A percentile compares a stretch with the other conserved stretches of the same genome.
Evolutionary conservation across 2,888 invertebrate species (phyloP).

Genomic region (Artemia sinica): DNA sequence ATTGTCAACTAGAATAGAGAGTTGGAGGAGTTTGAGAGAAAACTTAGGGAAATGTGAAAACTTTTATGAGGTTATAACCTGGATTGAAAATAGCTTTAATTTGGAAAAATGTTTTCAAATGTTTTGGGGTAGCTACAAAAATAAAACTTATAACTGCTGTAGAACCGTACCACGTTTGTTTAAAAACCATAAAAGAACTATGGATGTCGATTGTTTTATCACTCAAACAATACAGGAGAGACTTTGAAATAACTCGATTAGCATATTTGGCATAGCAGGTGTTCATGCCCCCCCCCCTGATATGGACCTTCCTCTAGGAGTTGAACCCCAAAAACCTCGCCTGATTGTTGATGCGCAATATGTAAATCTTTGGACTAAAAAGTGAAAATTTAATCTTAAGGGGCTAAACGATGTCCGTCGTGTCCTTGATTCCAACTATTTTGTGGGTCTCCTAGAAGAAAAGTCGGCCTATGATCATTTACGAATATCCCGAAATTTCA

Average conservation of each 20-base stretch:
- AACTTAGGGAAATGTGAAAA: background rate
- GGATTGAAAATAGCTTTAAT: background rate
- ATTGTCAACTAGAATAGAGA: background rate
- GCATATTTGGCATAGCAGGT: background rate
- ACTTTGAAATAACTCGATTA: background rate
- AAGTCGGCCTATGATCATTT: background rate
- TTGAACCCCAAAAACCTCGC: background rate
- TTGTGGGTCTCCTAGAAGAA: background rate
- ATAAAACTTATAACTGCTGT: background rate
- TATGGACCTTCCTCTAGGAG: background rate
- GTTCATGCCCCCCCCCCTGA: background rate
- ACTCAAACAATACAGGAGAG: background rate
- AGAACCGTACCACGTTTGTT: background rate
- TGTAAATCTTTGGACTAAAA: background rate
- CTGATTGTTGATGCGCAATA: background rate
- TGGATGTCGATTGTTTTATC: background rate
- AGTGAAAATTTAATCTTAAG: background rate
- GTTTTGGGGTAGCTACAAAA: background rate
- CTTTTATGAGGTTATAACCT: too few relatives aligned
- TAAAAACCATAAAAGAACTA: background rate
- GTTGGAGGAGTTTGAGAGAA: slow-evolving; percentile 2
- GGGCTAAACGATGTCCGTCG: background rate
- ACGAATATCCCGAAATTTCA: background rate
- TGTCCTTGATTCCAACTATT: background rate
- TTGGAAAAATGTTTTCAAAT: background rate